Percentiles rank a stretch among this genome's conserved stretches.
Evolutionary conservation across 2,888 invertebrate genomes (phyloP).

Genomic region (Cephalotes varians): DNA sequence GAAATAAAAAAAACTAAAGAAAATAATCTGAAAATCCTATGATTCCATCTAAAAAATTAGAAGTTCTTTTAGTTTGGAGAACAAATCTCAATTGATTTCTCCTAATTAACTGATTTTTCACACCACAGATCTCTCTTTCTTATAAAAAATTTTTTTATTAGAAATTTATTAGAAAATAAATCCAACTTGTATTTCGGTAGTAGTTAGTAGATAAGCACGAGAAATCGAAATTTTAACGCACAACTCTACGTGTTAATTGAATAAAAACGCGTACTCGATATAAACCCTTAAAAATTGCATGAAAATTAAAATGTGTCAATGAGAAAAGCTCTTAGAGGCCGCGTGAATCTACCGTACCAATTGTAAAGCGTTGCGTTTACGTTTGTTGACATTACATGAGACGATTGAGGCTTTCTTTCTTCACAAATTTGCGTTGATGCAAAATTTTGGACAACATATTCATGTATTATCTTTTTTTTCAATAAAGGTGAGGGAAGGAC

Average conservation of each 20-base stretch:
- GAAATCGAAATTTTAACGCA: conserved; percentile 72
- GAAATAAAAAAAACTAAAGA: background rate
- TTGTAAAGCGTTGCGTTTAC: conserved; percentile 61
- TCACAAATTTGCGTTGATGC: conserved; percentile 32
- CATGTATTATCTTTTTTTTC: conserved; percentile 3
- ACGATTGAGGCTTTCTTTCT: conserved; percentile 33
- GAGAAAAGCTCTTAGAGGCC: conserved; percentile 69
- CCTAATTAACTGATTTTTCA: conserved; percentile 10
- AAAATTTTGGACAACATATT: conserved; percentile 25
- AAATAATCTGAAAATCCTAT: background rate
- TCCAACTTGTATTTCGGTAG: conserved; percentile 60
- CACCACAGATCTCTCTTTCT: background rate
- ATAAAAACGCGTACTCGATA: conserved; percentile 73
- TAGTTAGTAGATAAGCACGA: conserved; percentile 72
- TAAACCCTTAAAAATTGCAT: conserved; percentile 71
- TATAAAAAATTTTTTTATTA: background rate
- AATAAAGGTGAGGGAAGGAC: conserved; percentile 7
- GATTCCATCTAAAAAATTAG: background rate
- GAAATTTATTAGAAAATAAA: conserved; percentile 2
- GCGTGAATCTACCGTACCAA: conserved; percentile 68
- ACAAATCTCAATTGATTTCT: conserved; percentile 3
- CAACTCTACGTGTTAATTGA: conserved; percentile 80
- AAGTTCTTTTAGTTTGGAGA: conserved; percentile 10
- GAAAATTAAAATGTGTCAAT: conserved; percentile 73
- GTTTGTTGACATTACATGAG: conserved; percentile 38